Evolutionary conservation across 1,140 invertebrate species (phyloP), one percentile per base, ranked within the genome.

Genomic region (Mercenaria mercenaria): DNA sequence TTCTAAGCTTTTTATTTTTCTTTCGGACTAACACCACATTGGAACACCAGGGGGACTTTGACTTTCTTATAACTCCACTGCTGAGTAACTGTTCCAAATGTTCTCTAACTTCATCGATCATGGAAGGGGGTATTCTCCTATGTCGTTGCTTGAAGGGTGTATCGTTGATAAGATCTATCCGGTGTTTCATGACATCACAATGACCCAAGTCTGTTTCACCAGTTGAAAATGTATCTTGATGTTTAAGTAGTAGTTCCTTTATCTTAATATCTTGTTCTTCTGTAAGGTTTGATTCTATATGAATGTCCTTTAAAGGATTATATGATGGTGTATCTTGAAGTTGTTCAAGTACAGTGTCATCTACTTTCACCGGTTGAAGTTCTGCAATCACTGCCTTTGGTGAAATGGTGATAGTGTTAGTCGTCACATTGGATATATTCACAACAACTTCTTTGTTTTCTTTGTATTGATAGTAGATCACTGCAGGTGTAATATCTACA

Each of bases 1-100:
- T 79, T 37, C 91, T 88, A 96, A 81, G 83, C 94, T 4, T 87
- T 56, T 47, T 85, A 69, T 69, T 37, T 15, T 56, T 69, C 77
- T 89, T 82, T 32, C 69, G 34, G 10, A 82, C 87, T 29, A 69
- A 34, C 10, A 89, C 43, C 4, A 89, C 39, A 82, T 81, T 81
- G 8, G 59, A 82, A 29, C 77, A n/a, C 59, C 76, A 83, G 8
- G 59, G 76, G 11, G 43, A 59, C 10, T 77, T 39, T 8, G 50
- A 76, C 23, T 74, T 59, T n/a, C 34, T 29, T 20, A 77, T 87
- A 29, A 88, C 61, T 34, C 85, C 85, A 32, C 32, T 29, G 26
- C 18, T 23, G 6, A 69, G 37, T 67, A 84, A 50, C 37, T 67
- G 39, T 26, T 84, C 47, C 18, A 84, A n/a, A 52, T 86, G 83